Evolutionary conservation across 2,113 vertebrate species (phyloP), one percentile per base, ranked within the genome.

Genomic region (Zapus hudsonius): DNA sequence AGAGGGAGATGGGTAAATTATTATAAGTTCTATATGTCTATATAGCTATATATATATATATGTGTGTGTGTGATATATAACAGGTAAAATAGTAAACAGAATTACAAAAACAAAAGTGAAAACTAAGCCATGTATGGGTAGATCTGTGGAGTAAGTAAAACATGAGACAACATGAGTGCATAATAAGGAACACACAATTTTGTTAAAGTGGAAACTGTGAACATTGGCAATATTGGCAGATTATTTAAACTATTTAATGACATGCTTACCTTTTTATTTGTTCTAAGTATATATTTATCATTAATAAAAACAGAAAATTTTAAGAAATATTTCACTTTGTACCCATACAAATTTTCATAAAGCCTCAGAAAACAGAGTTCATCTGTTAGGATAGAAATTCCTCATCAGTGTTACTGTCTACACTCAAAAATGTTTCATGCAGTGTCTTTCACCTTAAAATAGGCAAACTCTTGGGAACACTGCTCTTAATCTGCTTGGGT

Each of bases 251-350:
- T 90, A 76, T 61, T 29, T 47, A 29, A 76, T 70, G 29, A 15
- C 33, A 38, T 76, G 84, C 47, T 7, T 74, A 69, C 6, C 15
- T 70, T 64, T 94, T 83, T 78, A 72, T 36, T 57, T 85, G 42
- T 67, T 76, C 47, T 63, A 75, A 52, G 23, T 29, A 66, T 42
- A 31, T 42, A 42, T 16, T 76, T 11, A n/a, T 52, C 92, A 47
- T 38, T 29, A 88, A 87, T 61, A 70, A 86, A 89, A 92, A 69
- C 61, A 85, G 44, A 69, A 66, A 57, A 33, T 19, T 84, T 52
- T 44, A 42, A 74, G 70, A 69, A 61, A 57, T 11, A 31, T 8
- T 47, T 90, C 9, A 44, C 36, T 92, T 85, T 78, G 63, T 78
- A 75, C 2, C 11, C 31, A 86, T 57, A 7, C 5, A 61, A 22